phyloP scores from a whole-genome alignment of 2,113 vertebrate species.

The Mustelus asterias region DNA sequence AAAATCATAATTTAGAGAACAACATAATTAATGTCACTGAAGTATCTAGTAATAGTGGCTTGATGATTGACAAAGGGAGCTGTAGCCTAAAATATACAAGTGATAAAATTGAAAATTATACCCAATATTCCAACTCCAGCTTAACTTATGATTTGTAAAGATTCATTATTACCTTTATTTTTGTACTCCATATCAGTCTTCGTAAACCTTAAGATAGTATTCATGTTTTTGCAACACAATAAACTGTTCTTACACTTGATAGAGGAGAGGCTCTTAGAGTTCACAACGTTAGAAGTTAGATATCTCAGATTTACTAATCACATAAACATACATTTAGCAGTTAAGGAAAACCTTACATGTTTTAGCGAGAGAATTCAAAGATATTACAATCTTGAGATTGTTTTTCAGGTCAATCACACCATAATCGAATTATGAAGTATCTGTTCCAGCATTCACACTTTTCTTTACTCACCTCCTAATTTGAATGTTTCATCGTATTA shows the following conservation, averaged over 20 bases:
- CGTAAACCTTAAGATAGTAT: background rate
- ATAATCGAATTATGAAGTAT: background rate
- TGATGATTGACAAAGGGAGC: background rate
- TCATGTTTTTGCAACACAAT: background rate
- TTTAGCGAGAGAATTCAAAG: background rate
- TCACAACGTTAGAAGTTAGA: background rate
- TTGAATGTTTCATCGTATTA: background rate
- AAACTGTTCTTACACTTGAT: background rate
- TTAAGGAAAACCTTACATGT: background rate
- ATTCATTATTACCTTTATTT: background rate
- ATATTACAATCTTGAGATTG: background rate
- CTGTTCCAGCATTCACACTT: background rate
- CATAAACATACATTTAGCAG: background rate
- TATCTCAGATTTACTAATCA: background rate
- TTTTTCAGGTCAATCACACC: background rate
- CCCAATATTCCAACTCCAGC: background rate
- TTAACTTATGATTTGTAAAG: background rate
- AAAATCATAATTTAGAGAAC: background rate
- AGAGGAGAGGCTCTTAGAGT: background rate
- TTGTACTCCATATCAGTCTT: background rate
- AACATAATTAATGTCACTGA: background rate
- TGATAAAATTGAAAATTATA: background rate
- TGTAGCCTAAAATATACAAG: background rate
- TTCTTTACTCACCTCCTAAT: background rate
- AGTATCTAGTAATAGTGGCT: background rate